phyloP scores from a whole-genome alignment of 2,113 vertebrate species.

The Leiothrix lutea region DNA sequence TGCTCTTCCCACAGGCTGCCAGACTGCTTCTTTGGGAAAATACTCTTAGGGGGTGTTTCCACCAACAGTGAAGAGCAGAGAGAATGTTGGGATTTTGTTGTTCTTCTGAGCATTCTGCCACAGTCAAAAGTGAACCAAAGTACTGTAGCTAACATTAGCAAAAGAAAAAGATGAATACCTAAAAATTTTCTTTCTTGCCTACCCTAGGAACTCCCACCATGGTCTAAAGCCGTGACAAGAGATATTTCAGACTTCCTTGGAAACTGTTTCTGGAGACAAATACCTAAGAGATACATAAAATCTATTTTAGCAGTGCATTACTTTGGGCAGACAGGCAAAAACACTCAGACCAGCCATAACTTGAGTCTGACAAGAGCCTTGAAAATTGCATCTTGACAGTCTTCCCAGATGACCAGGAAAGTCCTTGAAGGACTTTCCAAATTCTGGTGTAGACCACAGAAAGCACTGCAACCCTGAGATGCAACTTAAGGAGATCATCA shows the following conservation, averaged over 20 bases:
- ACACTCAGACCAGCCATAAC: neutral
- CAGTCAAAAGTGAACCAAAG: neutral
- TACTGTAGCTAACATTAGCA: neutral
- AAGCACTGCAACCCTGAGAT: neutral
- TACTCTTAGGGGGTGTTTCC: neutral
- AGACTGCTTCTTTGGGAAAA: conserved; percentile 17
- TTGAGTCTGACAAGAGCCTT: neutral
- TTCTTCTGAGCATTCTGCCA: neutral
- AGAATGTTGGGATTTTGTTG: neutral
- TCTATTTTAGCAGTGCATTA: neutral
- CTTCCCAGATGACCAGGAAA: neutral
- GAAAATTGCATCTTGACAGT: neutral
- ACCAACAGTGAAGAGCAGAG: neutral
- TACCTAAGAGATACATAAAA: neutral
- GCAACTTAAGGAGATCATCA: neutral
- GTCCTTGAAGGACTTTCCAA: neutral
- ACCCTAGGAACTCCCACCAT: neutral
- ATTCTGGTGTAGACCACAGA: neutral
- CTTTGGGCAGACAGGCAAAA: neutral
- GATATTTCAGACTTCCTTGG: neutral
- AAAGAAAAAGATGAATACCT: neutral
- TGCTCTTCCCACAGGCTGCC: neutral
- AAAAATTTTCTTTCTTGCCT: neutral
- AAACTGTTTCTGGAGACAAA: neutral
- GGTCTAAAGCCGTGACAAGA: neutral